Evolutionary conservation across 2,797 vertebrate genomes (phyloP), one percentile per base, ranked within the genome.

Genomic region (Amazonetta brasiliensis): DNA sequence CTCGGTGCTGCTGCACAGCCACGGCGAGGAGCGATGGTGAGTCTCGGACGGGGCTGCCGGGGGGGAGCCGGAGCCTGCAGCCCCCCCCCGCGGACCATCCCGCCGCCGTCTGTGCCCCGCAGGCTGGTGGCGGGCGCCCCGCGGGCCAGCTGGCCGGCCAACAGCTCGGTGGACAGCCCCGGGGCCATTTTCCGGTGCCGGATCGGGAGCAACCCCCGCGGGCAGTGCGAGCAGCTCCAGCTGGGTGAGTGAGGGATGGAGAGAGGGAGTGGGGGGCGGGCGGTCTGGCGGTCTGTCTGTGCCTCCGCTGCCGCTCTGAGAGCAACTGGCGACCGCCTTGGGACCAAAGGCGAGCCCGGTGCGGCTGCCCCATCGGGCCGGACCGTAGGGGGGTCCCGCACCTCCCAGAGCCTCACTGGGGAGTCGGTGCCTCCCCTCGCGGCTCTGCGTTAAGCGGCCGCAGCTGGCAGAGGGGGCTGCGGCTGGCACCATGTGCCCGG

Each of bases 91-190:
- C 31, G 41, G 58, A 46, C 44, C 7, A 48, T 94, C 43, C 92
- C 82, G 54, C 56, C 94, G 66, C 82, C 37, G 4, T 89, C 80
- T 94, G 52, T 87, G 35, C 44, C 77, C 93, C 91, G 56, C 87
- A 99, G 99, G 99, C 97, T 99, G 77, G 91, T 99, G 31, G 99
- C 94, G 22, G 99, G 99, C 46, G 99, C 99, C 9, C 99, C 99
- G 17, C 98, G 98, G 44, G 98, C 98, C 30, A 98, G 94, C 91
- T 98, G 98, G 72, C 95, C 96, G 23, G 83, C 95, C 84, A 97
- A 96, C 82, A 56, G 62, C 13, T 97, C 89, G 1, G 95, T 98
- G 82, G 74, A n/a, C 55, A 98, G 94, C 63, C 99, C 99, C 9
- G 99, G 99, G 75, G 98, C 98, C 11, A 80, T 99, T 92, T 99